phyloP scores from a whole-genome alignment of 35 echinoderm and acorn worm species.

The Apostichopus parvimensis region DNA sequence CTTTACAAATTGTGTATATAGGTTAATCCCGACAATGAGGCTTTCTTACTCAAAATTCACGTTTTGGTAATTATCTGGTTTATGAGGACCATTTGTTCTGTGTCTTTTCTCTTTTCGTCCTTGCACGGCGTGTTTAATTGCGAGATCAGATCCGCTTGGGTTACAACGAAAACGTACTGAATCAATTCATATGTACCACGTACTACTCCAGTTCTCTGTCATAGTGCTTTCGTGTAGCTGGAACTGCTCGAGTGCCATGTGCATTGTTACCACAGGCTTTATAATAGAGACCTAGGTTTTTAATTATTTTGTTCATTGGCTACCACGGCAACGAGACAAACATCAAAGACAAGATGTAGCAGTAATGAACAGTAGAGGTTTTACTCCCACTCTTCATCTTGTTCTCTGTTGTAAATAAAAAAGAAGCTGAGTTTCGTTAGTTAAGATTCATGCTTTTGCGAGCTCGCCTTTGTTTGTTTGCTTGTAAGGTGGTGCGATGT shows the following conservation, averaged over 20 bases:
- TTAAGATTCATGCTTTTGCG: not conserved
- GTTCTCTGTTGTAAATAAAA: not conserved
- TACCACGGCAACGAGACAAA: conserved; percentile 38
- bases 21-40: not conserved
- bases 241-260: not conserved
- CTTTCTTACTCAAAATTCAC: not conserved
- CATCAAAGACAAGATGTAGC: conserved; percentile 6
- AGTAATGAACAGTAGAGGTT: conserved; percentile 9
- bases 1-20: not conserved
- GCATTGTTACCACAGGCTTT: not conserved
- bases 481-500: not conserved
- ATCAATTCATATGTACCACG: not conserved
- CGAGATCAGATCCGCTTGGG: not conserved
- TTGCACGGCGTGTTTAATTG: not conserved
- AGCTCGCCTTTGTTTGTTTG: not conserved
- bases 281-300: not conserved
- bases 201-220: too few species aligned
- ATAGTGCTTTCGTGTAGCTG: too few species aligned
- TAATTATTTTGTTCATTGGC: conserved; percentile 5
- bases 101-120: not conserved
- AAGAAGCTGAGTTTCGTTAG: not conserved
- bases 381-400: not conserved
- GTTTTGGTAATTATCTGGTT: not conserved
- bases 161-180: not conserved
- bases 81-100: not conserved